Evolutionary conservation across 2,888 invertebrate species (phyloP), one percentile per base, ranked within the genome.

Genomic region (Leptopilina syphax): DNA sequence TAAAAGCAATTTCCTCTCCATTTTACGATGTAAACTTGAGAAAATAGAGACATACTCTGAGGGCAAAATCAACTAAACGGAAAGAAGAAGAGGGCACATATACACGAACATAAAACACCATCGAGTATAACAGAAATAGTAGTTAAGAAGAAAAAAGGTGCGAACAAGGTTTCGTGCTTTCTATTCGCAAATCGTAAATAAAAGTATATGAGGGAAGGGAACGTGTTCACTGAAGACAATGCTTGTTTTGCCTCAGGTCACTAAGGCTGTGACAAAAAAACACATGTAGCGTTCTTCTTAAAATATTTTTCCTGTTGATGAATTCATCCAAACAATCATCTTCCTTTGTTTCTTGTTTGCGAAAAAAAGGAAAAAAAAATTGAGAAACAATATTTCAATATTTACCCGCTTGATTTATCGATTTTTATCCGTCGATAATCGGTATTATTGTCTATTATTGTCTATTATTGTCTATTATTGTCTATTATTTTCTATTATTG

Each of bases 91-190:
- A 54, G 65, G 79, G 8, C 8, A 47, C 12, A 50, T 47, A 50
- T 12, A 50, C 10, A 10, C 9, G 12, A 18, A 47, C 47, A 47
- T 44, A 18, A 44, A 47, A 67, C 9, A 12, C 44, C 47, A 54
- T 70, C 65, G 76, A 66, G 34, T 34, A 34, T 34, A 34, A 34
- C 4, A 8, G 70, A 70, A 54, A 54, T 70, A 47, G 18, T 24
- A 12, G 68, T 50, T 70, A 78, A 77, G 76, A 80, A 44, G 73
- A 70, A 77, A 77, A 79, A 7, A 70, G 50, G 70, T 70, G 79
- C 66, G 79, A 82, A 85, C 85, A 84, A 57, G 83, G 81, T 84
- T 86, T 84, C 80, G 81, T 83, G 81, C 82, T 84, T 84, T 82
- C 77, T 57, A 54, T 76, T 77, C 79, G 77, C n/a, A 44, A 65